phyloP scores from a whole-genome alignment of 2,888 invertebrate genomes.

The Eumacrocentrus americanus region DNA sequence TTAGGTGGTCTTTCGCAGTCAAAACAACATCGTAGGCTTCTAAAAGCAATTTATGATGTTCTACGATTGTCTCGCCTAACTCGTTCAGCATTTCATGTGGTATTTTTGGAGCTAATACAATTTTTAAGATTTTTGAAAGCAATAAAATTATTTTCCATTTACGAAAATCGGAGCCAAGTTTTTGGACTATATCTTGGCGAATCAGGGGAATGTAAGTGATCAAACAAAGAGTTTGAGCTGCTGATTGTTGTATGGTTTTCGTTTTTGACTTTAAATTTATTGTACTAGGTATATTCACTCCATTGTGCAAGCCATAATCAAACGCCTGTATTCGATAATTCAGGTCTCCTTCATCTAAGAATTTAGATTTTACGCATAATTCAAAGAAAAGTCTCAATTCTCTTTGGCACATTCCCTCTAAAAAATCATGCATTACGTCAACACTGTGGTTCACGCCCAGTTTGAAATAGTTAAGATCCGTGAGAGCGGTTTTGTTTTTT shows the following conservation, averaged over 20 bases:
- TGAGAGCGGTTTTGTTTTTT: no score
- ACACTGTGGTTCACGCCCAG: slow-evolving; percentile 23
- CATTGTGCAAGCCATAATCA: slow-evolving; percentile 26
- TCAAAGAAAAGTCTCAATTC: slow-evolving; percentile 30
- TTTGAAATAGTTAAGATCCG: no score
- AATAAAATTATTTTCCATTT: slow-evolving; percentile 29
- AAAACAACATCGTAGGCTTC: no score
- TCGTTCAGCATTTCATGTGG: slow-evolving; percentile 19
- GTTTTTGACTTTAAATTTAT: slow-evolving; percentile 22
- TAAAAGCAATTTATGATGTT: no score
- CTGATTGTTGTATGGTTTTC: slow-evolving; percentile 27
- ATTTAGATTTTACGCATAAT: slow-evolving; percentile 14
- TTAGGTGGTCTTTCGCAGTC: slow-evolving; percentile 32
- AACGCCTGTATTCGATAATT: slow-evolving; percentile 26
- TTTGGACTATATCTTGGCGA: slow-evolving; percentile 15
- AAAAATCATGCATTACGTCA: slow-evolving; percentile 35
- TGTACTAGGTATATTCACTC: no score
- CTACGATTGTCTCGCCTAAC: slow-evolving; percentile 3
- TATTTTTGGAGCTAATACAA: slow-evolving; percentile 29
- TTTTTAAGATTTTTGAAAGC: slow-evolving; percentile 31
- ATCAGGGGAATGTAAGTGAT: slow-evolving; percentile 25
- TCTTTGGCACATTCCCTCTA: slow-evolving; percentile 32
- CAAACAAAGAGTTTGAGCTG: slow-evolving; percentile 29
- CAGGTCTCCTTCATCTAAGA: slow-evolving; percentile 15
- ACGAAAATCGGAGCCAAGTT: slow-evolving; percentile 6